A percentile compares a stretch with the other conserved stretches of the same genome.
These are phyloP conservation scores for Phrynocephalus vlangalii DNA, from an alignment of 2,797 vertebrate genomes.

Conservation along the genomic window DNA sequence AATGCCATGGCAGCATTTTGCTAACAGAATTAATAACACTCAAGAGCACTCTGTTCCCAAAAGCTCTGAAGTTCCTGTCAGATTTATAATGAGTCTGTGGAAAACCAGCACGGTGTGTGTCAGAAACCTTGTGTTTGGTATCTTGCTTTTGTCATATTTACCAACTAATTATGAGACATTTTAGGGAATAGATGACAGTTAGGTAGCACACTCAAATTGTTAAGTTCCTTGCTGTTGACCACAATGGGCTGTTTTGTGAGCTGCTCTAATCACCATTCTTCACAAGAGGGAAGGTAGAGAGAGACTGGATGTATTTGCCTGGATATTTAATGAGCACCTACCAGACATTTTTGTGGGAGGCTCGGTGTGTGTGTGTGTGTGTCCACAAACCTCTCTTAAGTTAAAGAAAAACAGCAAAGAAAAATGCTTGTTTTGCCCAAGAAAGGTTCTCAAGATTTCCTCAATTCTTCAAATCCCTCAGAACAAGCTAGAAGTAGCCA, in stretches of 20 bases:
- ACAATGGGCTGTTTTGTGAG: conserved; percentile 23
- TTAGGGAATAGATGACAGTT: conserved; percentile 40
- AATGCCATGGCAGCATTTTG: background rate
- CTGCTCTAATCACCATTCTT: conserved; percentile 11
- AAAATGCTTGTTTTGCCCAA: background rate
- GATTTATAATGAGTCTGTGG: background rate
- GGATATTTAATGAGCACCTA: background rate
- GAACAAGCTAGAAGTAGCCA: too few relatives aligned
- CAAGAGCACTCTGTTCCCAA: background rate
- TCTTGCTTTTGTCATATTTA: conserved; percentile 49
- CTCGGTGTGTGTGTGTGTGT: background rate
- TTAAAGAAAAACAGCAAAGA: background rate
- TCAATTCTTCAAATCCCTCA: too few relatives aligned
- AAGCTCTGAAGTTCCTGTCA: conserved; percentile 8
- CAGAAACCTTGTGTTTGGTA: conserved; percentile 30
- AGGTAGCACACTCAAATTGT: conserved; percentile 6
- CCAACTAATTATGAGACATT: conserved; percentile 29
- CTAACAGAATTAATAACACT: background rate
- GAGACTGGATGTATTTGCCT: background rate
- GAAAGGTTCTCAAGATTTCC: background rate
- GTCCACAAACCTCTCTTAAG: background rate
- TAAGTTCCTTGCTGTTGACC: conserved; percentile 32
- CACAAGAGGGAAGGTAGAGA: background rate
- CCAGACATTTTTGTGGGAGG: too few relatives aligned
- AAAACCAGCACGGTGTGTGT: background rate